A percentile compares a stretch with the other conserved stretches of the same genome.
Conservation (phyloP, 2,888 invertebrate genomes). For the Drosophila subquinaria region DNA sequence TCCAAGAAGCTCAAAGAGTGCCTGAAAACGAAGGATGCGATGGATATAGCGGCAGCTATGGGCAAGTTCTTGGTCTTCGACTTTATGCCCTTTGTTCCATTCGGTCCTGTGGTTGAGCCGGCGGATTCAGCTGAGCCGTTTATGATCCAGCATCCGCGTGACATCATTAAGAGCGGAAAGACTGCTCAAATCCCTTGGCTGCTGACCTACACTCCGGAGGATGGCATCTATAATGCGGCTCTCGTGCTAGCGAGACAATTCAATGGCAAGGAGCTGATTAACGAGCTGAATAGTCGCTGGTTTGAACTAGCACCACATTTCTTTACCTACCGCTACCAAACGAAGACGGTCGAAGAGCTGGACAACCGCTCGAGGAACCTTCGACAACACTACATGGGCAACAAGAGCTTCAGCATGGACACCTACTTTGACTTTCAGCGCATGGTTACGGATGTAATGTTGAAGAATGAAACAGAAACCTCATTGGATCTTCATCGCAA, state of each 20-base stretch:
- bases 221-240: slow-evolving; percentile 41
- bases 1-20: slow-evolving; percentile 86
- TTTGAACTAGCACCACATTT: slow-evolving; percentile 41
- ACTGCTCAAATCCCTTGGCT: slow-evolving; percentile 90
- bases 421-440: slow-evolving; percentile 85
- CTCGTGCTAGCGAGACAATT: slow-evolving; percentile 13
- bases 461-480: slow-evolving; percentile 87
- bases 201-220: slow-evolving; percentile 86
- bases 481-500: slow-evolving; percentile 86
- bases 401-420: slow-evolving; percentile 83
- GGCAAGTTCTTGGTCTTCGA: slow-evolving; percentile 85
- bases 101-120: slow-evolving; percentile 90
- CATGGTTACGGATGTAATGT: slow-evolving; percentile 89
- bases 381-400: slow-evolving; percentile 32
- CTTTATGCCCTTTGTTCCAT: slow-evolving; percentile 90
- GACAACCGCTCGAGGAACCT: slow-evolving; percentile 28
- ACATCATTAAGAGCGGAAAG: slow-evolving; percentile 87
- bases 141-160: slow-evolving; percentile 88
- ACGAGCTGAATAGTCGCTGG: slow-evolving; percentile 40
- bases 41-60: slow-evolving; percentile 30
- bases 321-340: slow-evolving; percentile 27
- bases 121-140: slow-evolving; percentile 87
- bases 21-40: slow-evolving; percentile 25
- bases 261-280: slow-evolving; percentile 24
- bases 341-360: slow-evolving; percentile 23